Conservation (phyloP, 2,888 invertebrate species). For the Macaria liturata region DNA sequence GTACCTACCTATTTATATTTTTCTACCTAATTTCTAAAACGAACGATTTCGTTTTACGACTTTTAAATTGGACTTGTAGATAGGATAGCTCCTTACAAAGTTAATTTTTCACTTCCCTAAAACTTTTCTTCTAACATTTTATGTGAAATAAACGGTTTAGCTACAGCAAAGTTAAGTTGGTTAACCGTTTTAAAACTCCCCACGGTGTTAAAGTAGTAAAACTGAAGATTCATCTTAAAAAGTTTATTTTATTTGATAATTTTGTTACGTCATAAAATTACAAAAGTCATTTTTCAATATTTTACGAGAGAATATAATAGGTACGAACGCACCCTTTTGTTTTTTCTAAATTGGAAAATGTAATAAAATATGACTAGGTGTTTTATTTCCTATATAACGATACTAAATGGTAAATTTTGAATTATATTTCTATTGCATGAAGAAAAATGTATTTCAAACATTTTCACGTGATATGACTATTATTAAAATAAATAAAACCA, state of each 20-base stretch:
- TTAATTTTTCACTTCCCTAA: slow-evolving; percentile 26
- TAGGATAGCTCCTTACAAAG: slow-evolving; percentile 34
- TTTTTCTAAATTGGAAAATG: slow-evolving; percentile 33
- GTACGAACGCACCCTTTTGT: slow-evolving; percentile 35
- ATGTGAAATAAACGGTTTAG: not conserved
- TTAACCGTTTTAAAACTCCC: slow-evolving; percentile 37
- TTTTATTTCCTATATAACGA: no score
- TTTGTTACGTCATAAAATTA: slow-evolving; percentile 39
- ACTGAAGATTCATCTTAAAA: slow-evolving; percentile 41
- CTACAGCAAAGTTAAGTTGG: slow-evolving; percentile 36
- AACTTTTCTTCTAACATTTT: not conserved
- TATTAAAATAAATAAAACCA: no score
- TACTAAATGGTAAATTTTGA: no score
- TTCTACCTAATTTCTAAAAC: slow-evolving; percentile 34
- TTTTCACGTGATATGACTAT: no score
- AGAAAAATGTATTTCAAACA: no score
- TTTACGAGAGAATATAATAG: slow-evolving; percentile 25
- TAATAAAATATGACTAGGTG: slow-evolving; percentile 16
- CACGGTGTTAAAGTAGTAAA: slow-evolving; percentile 40
- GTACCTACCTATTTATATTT: slow-evolving; percentile 30
- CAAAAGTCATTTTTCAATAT: slow-evolving; percentile 36
- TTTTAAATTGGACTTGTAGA: slow-evolving; percentile 50
- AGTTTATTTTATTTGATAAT: slow-evolving; percentile 44
- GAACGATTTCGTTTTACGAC: slow-evolving; percentile 46
- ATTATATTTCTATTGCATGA: no score